Evolutionary conservation across 2,888 invertebrate genomes (phyloP).

Genomic region (Plebejus anna): DNA sequence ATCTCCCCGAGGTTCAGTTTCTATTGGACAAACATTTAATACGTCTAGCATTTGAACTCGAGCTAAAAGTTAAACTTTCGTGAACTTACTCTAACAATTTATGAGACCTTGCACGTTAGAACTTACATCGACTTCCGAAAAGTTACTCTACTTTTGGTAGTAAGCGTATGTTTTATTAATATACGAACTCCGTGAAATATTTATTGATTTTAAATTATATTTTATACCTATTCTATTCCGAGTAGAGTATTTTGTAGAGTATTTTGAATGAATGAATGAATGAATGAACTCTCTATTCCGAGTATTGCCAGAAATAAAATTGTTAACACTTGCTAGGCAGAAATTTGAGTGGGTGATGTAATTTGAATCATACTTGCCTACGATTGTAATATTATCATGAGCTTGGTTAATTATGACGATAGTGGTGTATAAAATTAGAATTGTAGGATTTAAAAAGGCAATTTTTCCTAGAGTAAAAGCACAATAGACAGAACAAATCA

Average conservation of each 20-base stretch:
- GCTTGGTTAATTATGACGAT: too few species aligned
- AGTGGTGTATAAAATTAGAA: too few species aligned
- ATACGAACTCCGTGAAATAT: not conserved
- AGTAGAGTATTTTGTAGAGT: too few species aligned
- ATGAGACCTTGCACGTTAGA: conserved; percentile 6
- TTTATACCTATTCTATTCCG: too few species aligned
- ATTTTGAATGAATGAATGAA: too few species aligned
- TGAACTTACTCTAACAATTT: conserved; percentile 4
- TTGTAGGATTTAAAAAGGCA: too few species aligned
- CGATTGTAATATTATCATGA: not conserved
- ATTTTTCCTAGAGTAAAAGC: too few species aligned
- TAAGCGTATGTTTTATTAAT: conserved; percentile 1
- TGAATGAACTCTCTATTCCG: too few species aligned
- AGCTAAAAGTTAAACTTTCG: not conserved
- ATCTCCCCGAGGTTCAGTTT: too few species aligned
- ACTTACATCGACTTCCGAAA: not conserved
- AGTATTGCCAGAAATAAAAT: not conserved
- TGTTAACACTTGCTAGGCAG: not conserved
- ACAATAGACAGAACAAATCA: too few species aligned
- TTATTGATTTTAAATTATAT: not conserved
- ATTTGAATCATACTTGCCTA: not conserved
- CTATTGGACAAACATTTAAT: too few species aligned
- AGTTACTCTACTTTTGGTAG: not conserved
- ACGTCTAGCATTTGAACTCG: too few species aligned
- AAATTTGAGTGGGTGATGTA: not conserved